Percentiles rank a stretch among this genome's conserved stretches.
Evolutionary conservation across 2,113 vertebrate species (phyloP).

Genomic region (Telmatochromis sp.): DNA sequence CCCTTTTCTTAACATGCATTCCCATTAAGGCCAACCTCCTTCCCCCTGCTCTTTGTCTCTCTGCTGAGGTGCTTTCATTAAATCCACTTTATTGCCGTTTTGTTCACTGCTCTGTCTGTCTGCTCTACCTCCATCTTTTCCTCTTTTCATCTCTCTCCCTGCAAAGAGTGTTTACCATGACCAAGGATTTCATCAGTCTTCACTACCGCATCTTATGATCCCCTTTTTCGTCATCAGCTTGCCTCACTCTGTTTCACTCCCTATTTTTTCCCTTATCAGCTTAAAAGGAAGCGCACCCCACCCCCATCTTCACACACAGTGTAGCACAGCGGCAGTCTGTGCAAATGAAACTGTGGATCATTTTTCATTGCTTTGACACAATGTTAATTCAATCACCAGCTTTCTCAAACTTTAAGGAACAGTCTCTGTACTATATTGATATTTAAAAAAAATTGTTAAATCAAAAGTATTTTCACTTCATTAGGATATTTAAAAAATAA

Average conservation of each 20-base stretch:
- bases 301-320: background rate
- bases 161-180: conserved; percentile 16
- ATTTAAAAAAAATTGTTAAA: background rate
- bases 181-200: conserved; percentile 21
- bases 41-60: background rate
- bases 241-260: background rate
- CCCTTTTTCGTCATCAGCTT: background rate
- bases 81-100: background rate
- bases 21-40: background rate
- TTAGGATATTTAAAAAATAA: background rate
- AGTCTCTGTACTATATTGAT: background rate
- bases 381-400: conserved; percentile 9
- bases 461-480: background rate
- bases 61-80: background rate
- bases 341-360: background rate
- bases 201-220: conserved; percentile 3
- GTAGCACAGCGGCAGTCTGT: background rate
- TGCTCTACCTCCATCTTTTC: background rate
- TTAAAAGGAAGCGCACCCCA: background rate
- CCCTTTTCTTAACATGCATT: background rate
- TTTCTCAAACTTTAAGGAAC: background rate
- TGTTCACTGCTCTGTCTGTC: background rate
- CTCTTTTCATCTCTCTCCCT: background rate
- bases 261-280: background rate
- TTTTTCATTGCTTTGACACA: conserved; percentile 13